phyloP scores from a whole-genome alignment of 2,113 vertebrate genomes.

The Salvelinus fontinalis region DNA sequence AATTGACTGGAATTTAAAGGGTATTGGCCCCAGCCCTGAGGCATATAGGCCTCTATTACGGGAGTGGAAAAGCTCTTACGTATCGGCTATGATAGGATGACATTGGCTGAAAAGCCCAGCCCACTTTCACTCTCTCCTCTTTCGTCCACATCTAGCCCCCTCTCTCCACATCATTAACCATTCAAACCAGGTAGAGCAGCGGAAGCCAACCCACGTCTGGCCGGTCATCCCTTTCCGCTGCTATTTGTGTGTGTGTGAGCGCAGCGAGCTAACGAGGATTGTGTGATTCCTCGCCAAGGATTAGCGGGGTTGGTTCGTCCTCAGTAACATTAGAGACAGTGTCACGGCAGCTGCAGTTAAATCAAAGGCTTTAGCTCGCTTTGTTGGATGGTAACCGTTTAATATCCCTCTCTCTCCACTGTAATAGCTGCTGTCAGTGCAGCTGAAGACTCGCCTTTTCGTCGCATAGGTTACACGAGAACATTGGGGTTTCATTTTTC shows the following conservation, averaged over 20 bases:
- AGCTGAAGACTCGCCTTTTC: neutral
- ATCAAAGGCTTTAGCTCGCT: conserved; percentile 50
- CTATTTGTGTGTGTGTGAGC: conserved; percentile 23
- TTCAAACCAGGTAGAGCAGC: conserved; percentile 55
- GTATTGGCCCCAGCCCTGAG: too few species aligned
- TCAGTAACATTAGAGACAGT: conserved; percentile 51
- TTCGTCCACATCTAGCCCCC: conserved; percentile 18
- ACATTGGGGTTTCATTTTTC: neutral
- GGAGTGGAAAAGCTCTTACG: neutral
- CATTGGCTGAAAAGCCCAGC: conserved; percentile 20
- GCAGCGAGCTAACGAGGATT: neutral
- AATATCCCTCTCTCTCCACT: neutral
- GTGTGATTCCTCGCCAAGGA: conserved; percentile 14
- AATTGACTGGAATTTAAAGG: too few species aligned
- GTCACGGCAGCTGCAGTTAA: conserved; percentile 65
- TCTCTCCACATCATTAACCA: conserved; percentile 45
- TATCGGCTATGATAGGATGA: neutral
- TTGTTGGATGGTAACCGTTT: conserved; percentile 43
- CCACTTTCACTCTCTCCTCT: conserved; percentile 17
- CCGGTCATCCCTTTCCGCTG: neutral
- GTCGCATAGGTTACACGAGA: neutral
- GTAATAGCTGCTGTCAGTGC: neutral
- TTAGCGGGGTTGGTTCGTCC: conserved; percentile 55
- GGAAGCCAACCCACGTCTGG: conserved; percentile 33
- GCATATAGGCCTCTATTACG: neutral